phyloP scores from a whole-genome alignment of 2,797 vertebrate genomes.

The Dicrostonyx torquatus region DNA sequence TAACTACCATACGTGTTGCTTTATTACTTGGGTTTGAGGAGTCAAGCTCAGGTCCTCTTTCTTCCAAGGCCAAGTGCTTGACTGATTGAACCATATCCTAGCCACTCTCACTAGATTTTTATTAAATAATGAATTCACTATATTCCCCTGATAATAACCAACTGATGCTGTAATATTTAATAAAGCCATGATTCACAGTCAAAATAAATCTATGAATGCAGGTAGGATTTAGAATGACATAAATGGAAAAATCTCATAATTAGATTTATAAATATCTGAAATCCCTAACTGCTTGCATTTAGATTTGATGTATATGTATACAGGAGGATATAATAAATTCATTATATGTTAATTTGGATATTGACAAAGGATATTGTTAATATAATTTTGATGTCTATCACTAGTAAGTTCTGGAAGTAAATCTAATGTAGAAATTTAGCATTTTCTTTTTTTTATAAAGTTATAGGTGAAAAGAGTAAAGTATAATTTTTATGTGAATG shows the following conservation, averaged over 20 bases:
- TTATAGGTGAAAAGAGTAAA: slow-evolving; percentile 37
- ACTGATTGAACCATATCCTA: not conserved
- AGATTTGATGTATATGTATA: slow-evolving; percentile 11
- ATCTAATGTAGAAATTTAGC: slow-evolving; percentile 15
- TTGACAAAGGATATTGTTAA: slow-evolving; percentile 44
- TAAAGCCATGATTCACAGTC: slow-evolving; percentile 17
- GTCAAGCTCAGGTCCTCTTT: not conserved
- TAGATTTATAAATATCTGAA: slow-evolving; percentile 42
- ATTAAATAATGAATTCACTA: slow-evolving; percentile 20
- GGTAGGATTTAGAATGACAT: slow-evolving; percentile 11
- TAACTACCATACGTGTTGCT: not conserved
- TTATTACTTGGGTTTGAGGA: not conserved
- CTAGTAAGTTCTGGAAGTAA: slow-evolving; percentile 22
- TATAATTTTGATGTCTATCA: slow-evolving; percentile 49
- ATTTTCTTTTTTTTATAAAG: slow-evolving; percentile 40
- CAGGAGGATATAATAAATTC: not conserved
- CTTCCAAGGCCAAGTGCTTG: not conserved
- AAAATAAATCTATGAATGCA: slow-evolving; percentile 50
- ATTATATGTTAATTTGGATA: slow-evolving; percentile 34
- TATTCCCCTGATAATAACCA: slow-evolving; percentile 26
- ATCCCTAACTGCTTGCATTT: slow-evolving; percentile 21
- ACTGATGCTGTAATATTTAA: slow-evolving; percentile 41
- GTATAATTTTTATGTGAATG: not conserved
- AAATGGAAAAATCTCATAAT: slow-evolving; percentile 51
- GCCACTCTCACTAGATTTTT: not conserved